Evolutionary conservation across 2,888 invertebrate species (phyloP).

Genomic region (Pyrrhosoma nymphula): DNA sequence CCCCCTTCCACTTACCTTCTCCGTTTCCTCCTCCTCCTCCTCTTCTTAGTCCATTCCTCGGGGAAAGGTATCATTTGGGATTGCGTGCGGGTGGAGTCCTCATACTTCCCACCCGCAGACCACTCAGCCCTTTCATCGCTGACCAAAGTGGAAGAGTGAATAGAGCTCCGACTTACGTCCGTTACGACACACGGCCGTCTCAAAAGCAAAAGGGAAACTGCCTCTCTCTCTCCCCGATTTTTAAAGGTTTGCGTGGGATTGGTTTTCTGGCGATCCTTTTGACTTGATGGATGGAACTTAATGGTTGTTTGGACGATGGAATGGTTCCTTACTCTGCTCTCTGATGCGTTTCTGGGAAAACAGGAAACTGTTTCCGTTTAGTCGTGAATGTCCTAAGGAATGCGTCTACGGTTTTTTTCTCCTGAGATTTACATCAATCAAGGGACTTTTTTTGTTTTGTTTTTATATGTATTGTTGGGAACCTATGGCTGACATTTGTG

Average conservation of each 20-base stretch:
- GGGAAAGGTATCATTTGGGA: background rate
- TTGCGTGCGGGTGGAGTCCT: background rate
- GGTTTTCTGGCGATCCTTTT: background rate
- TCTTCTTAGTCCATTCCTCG: background rate
- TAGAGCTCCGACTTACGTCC: background rate
- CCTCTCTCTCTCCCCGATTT: background rate
- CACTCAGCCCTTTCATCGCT: background rate
- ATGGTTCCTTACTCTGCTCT: background rate
- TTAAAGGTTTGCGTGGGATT: background rate
- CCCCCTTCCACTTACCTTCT: background rate
- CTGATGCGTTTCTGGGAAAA: background rate
- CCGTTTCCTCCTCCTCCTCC: background rate
- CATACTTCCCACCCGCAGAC: background rate
- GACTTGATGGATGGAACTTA: constrained; percentile 30
- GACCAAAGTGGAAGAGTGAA: background rate
- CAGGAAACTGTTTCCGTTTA: background rate
- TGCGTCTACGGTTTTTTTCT: background rate
- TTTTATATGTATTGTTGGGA: too few species aligned
- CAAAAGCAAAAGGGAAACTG: background rate
- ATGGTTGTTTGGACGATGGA: background rate
- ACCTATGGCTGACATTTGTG: too few species aligned
- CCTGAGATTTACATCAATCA: too few species aligned
- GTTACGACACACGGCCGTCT: background rate
- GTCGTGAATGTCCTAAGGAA: background rate
- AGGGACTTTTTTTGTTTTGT: too few species aligned